Evolutionary conservation across 2,113 vertebrate genomes (phyloP).

Genomic region (Monopterus albus): DNA sequence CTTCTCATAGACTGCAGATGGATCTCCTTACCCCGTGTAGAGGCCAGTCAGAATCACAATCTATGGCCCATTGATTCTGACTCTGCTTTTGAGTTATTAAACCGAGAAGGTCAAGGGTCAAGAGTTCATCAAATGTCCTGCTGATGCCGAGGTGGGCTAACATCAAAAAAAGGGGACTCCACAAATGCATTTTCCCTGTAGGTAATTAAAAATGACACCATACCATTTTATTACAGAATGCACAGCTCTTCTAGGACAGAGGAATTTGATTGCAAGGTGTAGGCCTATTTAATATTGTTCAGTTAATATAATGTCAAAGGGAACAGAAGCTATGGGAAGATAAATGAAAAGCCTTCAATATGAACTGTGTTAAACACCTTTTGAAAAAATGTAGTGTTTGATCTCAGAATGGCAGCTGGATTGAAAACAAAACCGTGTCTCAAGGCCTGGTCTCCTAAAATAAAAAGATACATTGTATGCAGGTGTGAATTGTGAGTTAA

Average conservation of each 20-base stretch:
- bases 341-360: slow-evolving; percentile 33
- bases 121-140: slow-evolving; percentile 44
- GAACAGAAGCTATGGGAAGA: slow-evolving; percentile 19
- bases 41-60: slow-evolving; percentile 30
- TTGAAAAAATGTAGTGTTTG: slow-evolving; percentile 16
- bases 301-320: slow-evolving; percentile 13
- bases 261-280: slow-evolving; percentile 15
- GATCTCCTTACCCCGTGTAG: too few species aligned
- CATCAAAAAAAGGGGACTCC: slow-evolving; percentile 28
- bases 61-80: slow-evolving; percentile 28
- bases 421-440: slow-evolving; percentile 1
- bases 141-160: neutral
- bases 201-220: slow-evolving; percentile 51
- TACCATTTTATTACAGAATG: slow-evolving; percentile 25
- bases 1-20: slow-evolving; percentile 41
- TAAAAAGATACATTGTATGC: too few species aligned
- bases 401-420: slow-evolving; percentile 11
- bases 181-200: slow-evolving; percentile 34
- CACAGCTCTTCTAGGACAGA: slow-evolving; percentile 8
- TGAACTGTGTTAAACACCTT: slow-evolving; percentile 36
- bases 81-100: slow-evolving; percentile 36
- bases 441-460: slow-evolving; percentile 2
- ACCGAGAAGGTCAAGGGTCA: slow-evolving; percentile 37
- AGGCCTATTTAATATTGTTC: slow-evolving; percentile 26
- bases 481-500: too few species aligned